A percentile compares a stretch with the other conserved stretches of the same genome.
These are phyloP conservation scores for Dunckerocampus dactyliophorus DNA, from an alignment of 2,113 vertebrate genomes.

Conservation along the genomic window DNA sequence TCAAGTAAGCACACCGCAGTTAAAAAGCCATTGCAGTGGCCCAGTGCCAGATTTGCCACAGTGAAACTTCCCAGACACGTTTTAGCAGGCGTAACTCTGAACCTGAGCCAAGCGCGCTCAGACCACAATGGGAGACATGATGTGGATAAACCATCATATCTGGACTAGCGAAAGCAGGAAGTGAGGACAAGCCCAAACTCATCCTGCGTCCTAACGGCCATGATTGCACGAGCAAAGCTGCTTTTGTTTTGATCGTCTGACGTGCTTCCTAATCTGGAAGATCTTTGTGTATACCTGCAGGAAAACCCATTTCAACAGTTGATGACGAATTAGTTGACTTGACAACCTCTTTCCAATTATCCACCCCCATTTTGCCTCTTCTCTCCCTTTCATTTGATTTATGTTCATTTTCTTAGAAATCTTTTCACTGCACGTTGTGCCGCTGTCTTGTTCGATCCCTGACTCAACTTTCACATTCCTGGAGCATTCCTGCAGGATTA, in stretches of 20 bases:
- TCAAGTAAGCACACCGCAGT: too few relatives aligned
- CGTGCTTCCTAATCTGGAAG: conserved; percentile 41
- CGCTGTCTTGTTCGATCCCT: conserved; percentile 67
- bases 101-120: neutral
- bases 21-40: neutral
- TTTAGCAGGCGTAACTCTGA: neutral
- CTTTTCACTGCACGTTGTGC: conserved; percentile 26
- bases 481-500: conserved; percentile 71
- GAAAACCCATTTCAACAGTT: conserved; percentile 8
- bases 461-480: conserved; percentile 74
- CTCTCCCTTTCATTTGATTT: conserved; percentile 57
- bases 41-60: conserved; percentile 2
- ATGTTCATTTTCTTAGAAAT: conserved; percentile 42
- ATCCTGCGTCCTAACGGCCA: conserved; percentile 61
- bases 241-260: conserved; percentile 1
- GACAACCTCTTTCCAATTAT: conserved; percentile 24
- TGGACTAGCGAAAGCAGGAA: conserved; percentile 47
- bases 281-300: conserved; percentile 44
- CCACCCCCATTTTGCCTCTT: conserved; percentile 37
- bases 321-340: neutral
- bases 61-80: neutral
- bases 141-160: conserved; percentile 22
- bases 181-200: conserved; percentile 53
- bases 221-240: conserved; percentile 60
- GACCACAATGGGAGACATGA: conserved; percentile 12